Evolutionary conservation across 1,140 invertebrate species (phyloP), one percentile per base, ranked within the genome.

Genomic region (Anthonomus grandis): DNA sequence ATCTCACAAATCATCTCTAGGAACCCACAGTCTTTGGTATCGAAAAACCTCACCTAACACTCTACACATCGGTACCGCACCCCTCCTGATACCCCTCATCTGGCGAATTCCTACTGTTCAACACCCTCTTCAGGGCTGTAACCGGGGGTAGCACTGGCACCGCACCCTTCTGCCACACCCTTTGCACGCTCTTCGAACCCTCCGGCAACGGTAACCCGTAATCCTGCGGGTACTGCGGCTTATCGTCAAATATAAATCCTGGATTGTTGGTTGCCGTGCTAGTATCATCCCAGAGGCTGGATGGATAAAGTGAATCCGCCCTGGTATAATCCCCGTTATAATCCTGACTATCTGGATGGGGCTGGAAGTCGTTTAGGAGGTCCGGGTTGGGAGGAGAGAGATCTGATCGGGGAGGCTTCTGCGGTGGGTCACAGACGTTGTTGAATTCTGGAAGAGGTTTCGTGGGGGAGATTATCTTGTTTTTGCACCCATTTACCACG

Each of bases 61-160:
- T 37, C 81, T 82, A 94, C 69, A 94, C 91, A 74, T 94, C 91
- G 17, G 91, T 93, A 36, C 90, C 91, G 71, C 90, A 91, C 57
- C 90, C 90, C 76, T 94, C 92, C 71, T 93, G 91, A 67, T 92
- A 94, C 13, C 90, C 89, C 73, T 94, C 91, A 68, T 94, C 92
- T 13, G 89, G 88, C 1, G 89, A 89, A 71, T 89, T 91, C 65
- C 89, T 81, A 57, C 85, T 89, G 57, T 81, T 84, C 2, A 90
- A 79, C 9, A 86, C 89, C 45, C 88, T 84, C 69, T 91, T 92
- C 19, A 84, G 79, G 61, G 79, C 89, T 27, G 88, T 86, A 5
- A 91, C 89, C 1, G 89, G 88, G 1, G 89, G 89, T 62, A 91
- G 74, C 6, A 91, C 87, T 36, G 88, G 88, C 36, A 89, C 86